phyloP scores from a whole-genome alignment of 37 sponge, comb jelly and placozoan genomes.

The Geodia barretti region DNA sequence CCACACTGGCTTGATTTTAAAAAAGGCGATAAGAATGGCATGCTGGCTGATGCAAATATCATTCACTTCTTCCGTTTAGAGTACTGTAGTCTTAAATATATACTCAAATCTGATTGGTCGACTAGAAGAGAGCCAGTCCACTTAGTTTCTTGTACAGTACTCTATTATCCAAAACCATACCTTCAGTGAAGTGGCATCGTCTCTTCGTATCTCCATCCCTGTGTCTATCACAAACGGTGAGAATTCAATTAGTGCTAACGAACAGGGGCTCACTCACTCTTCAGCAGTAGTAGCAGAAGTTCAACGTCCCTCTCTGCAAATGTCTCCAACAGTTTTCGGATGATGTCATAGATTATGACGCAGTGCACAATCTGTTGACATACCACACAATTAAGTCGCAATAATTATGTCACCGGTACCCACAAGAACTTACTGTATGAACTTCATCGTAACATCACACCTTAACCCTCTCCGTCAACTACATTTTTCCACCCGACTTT shows the following conservation, averaged over 20 bases:
- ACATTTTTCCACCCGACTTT: no score
- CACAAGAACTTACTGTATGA: no score
- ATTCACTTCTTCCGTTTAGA: no score
- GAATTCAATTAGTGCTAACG: background rate
- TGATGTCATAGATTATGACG: slow-evolving; percentile 85
- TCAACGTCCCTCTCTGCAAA: slow-evolving; percentile 86
- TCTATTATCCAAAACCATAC: slow-evolving; percentile 34
- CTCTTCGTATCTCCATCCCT: slow-evolving; percentile 92
- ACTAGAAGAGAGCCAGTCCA: no score
- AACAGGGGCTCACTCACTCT: slow-evolving; percentile 59
- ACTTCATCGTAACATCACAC: no score
- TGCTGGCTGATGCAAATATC: no score
- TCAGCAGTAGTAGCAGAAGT: slow-evolving; percentile 84
- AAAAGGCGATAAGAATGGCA: no score
- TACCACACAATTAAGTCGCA: background rate
- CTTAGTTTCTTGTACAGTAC: no score
- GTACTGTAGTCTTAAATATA: no score
- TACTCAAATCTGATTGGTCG: no score
- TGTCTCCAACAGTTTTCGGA: slow-evolving; percentile 62
- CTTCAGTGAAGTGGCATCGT: slow-evolving; percentile 92
- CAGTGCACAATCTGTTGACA: slow-evolving; percentile 82
- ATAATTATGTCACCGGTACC: background rate
- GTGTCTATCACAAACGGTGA: slow-evolving; percentile 49
- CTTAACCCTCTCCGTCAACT: no score
- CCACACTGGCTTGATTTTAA: no score